Evolutionary conservation across 2,797 vertebrate genomes (phyloP).

Genomic region (Pagetopsis macropterus): DNA sequence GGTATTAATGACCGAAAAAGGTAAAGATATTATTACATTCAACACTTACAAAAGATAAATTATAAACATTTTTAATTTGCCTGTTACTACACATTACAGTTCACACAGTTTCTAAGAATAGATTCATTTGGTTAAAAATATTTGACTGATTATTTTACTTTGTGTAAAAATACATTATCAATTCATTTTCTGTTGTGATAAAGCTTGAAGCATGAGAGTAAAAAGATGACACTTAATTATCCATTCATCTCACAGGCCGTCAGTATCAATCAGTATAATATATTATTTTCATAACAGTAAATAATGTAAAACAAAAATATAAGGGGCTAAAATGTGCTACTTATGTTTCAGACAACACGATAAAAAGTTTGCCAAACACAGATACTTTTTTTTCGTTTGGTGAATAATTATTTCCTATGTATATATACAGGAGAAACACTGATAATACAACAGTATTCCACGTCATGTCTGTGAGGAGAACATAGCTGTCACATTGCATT

Average conservation of each 20-base stretch:
- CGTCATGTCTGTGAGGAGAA: constrained; percentile 32
- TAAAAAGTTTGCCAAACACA: constrained; percentile 14
- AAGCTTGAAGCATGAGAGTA: constrained; percentile 11
- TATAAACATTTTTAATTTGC: constrained; percentile 58
- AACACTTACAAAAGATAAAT: constrained; percentile 9
- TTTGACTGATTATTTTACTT: constrained; percentile 37
- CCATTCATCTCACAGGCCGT: constrained; percentile 18
- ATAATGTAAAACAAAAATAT: constrained; percentile 47
- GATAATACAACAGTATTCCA: constrained; percentile 31
- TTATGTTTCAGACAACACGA: constrained; percentile 26
- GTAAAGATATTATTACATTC: background rate
- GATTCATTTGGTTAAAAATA: constrained; percentile 60
- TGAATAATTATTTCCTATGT: constrained; percentile 49
- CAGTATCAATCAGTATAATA: constrained; percentile 51
- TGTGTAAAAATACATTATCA: constrained; percentile 35
- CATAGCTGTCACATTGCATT: constrained; percentile 26
- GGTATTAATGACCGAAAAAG: background rate
- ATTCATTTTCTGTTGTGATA: background rate
- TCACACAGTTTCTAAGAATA: constrained; percentile 60
- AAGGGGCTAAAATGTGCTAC: constrained; percentile 34
- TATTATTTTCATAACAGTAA: constrained; percentile 67
- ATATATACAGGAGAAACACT: constrained; percentile 28
- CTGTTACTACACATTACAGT: constrained; percentile 47
- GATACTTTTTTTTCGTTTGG: constrained; percentile 11
- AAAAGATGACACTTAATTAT: constrained; percentile 17